Percentiles rank a stretch among this genome's conserved stretches.
Conservation (phyloP, 2,888 invertebrate species). For the Anticlea derivata region DNA sequence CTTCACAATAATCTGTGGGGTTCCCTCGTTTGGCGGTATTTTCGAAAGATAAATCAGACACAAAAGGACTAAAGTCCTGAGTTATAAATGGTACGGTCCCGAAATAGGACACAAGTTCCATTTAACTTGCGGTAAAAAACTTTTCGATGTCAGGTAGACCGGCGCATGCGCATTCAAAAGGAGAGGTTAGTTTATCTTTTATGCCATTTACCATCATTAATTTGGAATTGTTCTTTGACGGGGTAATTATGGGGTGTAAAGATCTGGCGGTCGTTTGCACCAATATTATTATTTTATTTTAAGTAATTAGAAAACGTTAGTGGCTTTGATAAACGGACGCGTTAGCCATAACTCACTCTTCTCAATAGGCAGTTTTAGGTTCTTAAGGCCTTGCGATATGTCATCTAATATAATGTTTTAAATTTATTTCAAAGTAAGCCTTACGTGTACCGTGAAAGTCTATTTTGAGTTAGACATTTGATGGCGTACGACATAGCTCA, state of each 20-base stretch:
- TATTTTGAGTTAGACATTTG: too few relatives aligned
- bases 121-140: constrained; percentile 50
- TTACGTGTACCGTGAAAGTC: too few relatives aligned
- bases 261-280: constrained; percentile 15
- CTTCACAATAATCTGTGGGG: constrained; percentile 13
- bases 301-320: constrained; percentile 1
- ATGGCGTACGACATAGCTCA: too few relatives aligned
- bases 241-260: constrained; percentile 44
- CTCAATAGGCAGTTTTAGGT: not conserved
- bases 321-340: not conserved
- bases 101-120: constrained; percentile 53
- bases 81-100: constrained; percentile 66
- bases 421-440: too few relatives aligned
- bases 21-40: constrained; percentile 51
- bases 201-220: constrained; percentile 40
- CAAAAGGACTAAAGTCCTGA: constrained; percentile 55
- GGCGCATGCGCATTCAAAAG: constrained; percentile 52
- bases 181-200: constrained; percentile 40
- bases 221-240: constrained; percentile 47
- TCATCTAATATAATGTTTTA: too few relatives aligned
- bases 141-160: constrained; percentile 59
- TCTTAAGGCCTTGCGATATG: too few relatives aligned
- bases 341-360: not conserved
- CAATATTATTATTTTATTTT: constrained; percentile 10
- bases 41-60: constrained; percentile 51